These are phyloP conservation scores for Aphelinus certus DNA, from an alignment of 1,140 invertebrate species.

Conservation along the genomic window DNA sequence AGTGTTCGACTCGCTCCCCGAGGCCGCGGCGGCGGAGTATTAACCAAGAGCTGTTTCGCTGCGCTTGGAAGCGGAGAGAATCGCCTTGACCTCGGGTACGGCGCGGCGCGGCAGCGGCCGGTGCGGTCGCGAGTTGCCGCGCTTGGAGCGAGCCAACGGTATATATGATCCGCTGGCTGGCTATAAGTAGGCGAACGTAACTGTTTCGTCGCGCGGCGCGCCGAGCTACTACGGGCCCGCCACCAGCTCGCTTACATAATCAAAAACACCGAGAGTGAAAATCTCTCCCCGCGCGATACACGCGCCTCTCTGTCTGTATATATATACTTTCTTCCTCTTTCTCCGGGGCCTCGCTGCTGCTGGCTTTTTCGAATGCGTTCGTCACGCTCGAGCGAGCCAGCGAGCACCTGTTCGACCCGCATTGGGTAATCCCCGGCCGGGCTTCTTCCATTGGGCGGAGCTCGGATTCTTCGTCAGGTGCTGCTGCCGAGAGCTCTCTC, in stretches of 20 bases:
- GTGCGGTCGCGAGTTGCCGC: conserved; percentile 11
- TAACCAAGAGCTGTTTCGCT: too few species aligned
- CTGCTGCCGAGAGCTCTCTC: too few species aligned
- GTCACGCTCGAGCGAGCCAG: neutral
- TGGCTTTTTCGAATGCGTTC: neutral
- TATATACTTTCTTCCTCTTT: conserved; percentile 47
- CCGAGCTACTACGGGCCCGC: conserved; percentile 40
- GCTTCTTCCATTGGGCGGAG: too few species aligned
- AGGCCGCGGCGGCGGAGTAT: too few species aligned
- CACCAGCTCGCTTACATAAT: conserved; percentile 54
- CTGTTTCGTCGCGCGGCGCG: conserved; percentile 60
- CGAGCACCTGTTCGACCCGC: neutral
- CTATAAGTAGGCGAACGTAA: conserved; percentile 56
- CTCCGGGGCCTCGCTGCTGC: neutral
- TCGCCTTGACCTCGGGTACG: conserved; percentile 40
- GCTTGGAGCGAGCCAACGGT: too few species aligned
- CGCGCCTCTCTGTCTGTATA: too few species aligned
- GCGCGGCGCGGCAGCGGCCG: conserved; percentile 20
- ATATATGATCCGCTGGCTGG: too few species aligned
- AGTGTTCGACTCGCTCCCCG: too few species aligned
- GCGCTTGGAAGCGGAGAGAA: neutral
- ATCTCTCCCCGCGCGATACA: conserved; percentile 53
- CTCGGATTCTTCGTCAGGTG: too few species aligned
- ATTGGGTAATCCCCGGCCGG: neutral
- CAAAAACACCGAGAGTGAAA: conserved; percentile 64